Evolutionary conservation across 2,888 invertebrate species (phyloP).

Genomic region (Cataglyphis rosenhaueri): DNA sequence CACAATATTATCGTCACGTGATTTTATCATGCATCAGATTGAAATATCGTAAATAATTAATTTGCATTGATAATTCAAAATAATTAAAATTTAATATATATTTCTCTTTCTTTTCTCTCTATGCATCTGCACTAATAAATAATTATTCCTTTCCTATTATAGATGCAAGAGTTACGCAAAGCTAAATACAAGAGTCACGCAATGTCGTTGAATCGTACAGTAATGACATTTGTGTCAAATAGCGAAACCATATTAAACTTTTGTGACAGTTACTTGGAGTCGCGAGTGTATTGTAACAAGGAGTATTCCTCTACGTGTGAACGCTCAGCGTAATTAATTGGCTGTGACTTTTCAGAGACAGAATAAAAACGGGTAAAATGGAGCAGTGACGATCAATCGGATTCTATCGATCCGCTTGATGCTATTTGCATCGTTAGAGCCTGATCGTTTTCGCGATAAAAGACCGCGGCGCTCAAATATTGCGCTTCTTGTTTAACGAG

Average conservation of each 20-base stretch:
- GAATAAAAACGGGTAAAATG: slow-evolving; percentile 6
- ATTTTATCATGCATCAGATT: neutral
- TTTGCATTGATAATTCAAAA: neutral
- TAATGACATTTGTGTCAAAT: neutral
- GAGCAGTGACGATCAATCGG: slow-evolving; percentile 25
- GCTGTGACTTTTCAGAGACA: neutral
- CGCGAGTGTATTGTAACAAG: neutral
- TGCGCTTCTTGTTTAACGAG: slow-evolving; percentile 36
- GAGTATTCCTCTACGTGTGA: slow-evolving; percentile 7
- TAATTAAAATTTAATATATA: neutral
- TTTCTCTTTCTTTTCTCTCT: neutral
- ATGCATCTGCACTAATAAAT: neutral
- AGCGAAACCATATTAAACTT: neutral
- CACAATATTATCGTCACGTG: neutral
- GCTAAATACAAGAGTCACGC: neutral
- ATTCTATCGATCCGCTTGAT: slow-evolving; percentile 3
- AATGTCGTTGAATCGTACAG: neutral
- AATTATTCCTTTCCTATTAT: neutral
- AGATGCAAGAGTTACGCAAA: neutral
- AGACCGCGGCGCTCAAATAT: slow-evolving; percentile 33
- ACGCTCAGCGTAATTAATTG: slow-evolving; percentile 27
- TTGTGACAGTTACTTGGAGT: neutral
- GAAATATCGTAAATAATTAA: neutral
- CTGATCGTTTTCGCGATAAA: slow-evolving; percentile 28
- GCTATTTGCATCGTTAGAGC: slow-evolving; percentile 40